Evolutionary conservation across 2,888 invertebrate genomes (phyloP), one percentile per base, ranked within the genome.

Genomic region (Chymomyza fuscimana): DNA sequence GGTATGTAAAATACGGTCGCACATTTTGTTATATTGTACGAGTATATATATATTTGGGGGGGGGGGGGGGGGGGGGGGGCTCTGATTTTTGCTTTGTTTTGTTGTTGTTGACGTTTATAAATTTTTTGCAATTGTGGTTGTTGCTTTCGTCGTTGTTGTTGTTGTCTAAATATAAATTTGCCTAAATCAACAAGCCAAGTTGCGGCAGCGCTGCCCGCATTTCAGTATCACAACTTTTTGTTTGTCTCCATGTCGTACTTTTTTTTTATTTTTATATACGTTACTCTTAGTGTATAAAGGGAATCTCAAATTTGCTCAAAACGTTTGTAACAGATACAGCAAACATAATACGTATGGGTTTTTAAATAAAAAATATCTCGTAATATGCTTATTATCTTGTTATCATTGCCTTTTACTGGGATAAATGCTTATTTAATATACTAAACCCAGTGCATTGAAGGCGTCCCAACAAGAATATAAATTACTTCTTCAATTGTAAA

Each of bases 131-230:
- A 46, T 36, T 60, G 60, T 19, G 15, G 10, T 36, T 36, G 36
- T 32, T 25, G 32, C 10, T 59, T 9, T 19, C 2, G 19, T 19
- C 19, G 25, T 59, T 78, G 64, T 66, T 74, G 63, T 72, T 69
- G 62, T 77, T 83, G 77, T 65, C 69, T 73, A 77, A 79, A 86
- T 52, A 72, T 74, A 77, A 87, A 86, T 87, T 87, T 86, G 83
- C 87, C 83, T 87, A 84, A 84, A 72, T 87, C 86, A 83, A 83
- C 87, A 84, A 70, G 73, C 68, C 80, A 78, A 74, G 74, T 79
- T 76, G 70, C 66, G 70, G 70, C 73, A 51, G 70, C 61, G 70
- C 79, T 79, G 69, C 70, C 73, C 79, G 63, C 77, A 76, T 72
- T 64, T 59, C 32, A n/a, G 40, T 63, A 19, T 60, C 40, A 64